Evolutionary conservation across 2,113 vertebrate genomes (phyloP), one percentile per base, ranked within the genome.

Genomic region (Neodon shergylaensis): DNA sequence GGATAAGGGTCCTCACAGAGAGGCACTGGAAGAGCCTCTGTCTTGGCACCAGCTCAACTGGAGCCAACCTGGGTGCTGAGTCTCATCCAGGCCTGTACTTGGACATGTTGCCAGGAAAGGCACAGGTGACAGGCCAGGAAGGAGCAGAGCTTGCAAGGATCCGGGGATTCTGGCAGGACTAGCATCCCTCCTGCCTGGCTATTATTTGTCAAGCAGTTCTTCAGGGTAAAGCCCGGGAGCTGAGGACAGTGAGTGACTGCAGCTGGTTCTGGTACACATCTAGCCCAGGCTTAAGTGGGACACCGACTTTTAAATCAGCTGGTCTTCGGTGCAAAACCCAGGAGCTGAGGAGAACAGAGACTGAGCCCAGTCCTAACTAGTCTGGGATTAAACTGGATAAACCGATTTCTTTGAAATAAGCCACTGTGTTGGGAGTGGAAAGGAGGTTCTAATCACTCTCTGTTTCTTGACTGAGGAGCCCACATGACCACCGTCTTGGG

Each of bases 121-220:
- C 8, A 13, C 1, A 3, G 65, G 22, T 26, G 39, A 79, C 31
- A 2, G n/a, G 36, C 24, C 47, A 33, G 79, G 22, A 11, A 2
- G 7, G 8, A 36, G 39, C 3, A 7, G 47, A 84, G 65, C 31
- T 42, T 17, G 1, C 0, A 1, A 0, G n/a, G 31, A 26, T 3
- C 10, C 17, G 39, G 31, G 28, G 17, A 22, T n/a, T 11, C 19
- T 78, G 10, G 0, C 33, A 2, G 9, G 2, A 7, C 65, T 42
- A 0, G 39, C 0, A 1, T 3, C 3, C n/a, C 24, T 14, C 4
- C 63, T 12, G 68, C 22, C 11, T 52, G 2, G 1, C 3, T 13
- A 4, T 4, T 4, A 2, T 5, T 1, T 16, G n/a, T 9, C 7
- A 0, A 0, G 26, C 4, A 24, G 49, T 44, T 31, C 47, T 88